A percentile compares a stretch with the other conserved stretches of the same genome.
phyloP scores from a whole-genome alignment of 2,113 vertebrate genomes.

The Myiagra hebetior region DNA sequence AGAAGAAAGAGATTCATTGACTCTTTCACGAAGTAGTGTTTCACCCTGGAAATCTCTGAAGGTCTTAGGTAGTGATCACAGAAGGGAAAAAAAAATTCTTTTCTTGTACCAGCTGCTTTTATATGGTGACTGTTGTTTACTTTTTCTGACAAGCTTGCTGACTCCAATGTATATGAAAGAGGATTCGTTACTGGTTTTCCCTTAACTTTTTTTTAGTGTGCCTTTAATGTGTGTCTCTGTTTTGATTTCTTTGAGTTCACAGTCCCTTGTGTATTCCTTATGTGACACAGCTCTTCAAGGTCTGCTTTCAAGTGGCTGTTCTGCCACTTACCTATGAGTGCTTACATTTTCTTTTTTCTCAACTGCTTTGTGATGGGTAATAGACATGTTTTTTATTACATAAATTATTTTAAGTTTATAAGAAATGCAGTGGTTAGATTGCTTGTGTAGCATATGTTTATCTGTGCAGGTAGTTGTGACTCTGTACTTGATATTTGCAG shows the following conservation, averaged over 20 bases:
- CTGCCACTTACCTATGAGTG: neutral
- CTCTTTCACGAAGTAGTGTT: neutral
- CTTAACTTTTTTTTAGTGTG: neutral
- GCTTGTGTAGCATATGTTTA: neutral
- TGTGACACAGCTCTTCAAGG: neutral
- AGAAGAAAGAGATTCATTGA: neutral
- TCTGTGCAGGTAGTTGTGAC: neutral
- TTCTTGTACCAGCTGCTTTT: neutral
- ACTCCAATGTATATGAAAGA: neutral
- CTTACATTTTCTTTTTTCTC: neutral
- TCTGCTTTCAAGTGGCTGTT: neutral
- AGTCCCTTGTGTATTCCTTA: neutral
- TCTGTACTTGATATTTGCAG: neutral
- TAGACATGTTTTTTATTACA: neutral
- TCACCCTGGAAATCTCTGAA: neutral
- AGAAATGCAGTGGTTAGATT: neutral
- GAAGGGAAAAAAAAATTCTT: neutral
- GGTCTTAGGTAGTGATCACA: neutral
- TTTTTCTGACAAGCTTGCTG: neutral
- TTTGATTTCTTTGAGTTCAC: neutral
- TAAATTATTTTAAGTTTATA: neutral
- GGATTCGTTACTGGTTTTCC: neutral
- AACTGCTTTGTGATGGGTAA: neutral
- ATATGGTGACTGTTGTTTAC: neutral
- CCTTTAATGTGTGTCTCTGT: neutral